Conservation (phyloP, 2,797 vertebrate genomes). For the Columba guinea region DNA sequence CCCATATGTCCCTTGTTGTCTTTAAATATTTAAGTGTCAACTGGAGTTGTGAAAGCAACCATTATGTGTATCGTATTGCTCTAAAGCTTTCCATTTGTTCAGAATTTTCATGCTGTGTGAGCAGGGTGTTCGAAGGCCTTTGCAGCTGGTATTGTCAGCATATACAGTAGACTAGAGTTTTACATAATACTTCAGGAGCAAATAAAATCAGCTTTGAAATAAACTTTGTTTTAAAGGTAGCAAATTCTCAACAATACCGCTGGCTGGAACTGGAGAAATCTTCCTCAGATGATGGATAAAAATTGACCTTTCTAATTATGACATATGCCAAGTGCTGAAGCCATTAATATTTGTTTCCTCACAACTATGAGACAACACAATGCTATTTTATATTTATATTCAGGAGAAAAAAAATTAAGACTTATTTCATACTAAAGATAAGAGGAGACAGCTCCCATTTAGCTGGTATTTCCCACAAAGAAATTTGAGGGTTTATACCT, state of each 20-base stretch:
- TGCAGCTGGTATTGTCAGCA: constrained; percentile 24
- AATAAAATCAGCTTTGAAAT: not conserved
- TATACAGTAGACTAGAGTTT: not conserved
- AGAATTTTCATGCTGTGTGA: constrained; percentile 22
- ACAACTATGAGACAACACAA: not conserved
- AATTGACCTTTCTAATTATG: not conserved
- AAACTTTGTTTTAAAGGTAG: constrained; percentile 11
- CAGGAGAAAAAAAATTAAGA: not conserved
- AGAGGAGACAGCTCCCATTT: not conserved
- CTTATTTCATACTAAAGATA: not conserved
- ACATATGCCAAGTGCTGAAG: not conserved
- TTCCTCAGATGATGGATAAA: not conserved
- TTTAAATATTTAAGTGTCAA: constrained; percentile 78
- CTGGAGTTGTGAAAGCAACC: constrained; percentile 54
- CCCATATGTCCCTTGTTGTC: constrained; percentile 70
- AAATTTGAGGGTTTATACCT: not conserved
- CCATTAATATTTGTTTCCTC: not conserved
- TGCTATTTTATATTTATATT: constrained; percentile 8
- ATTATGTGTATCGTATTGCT: constrained; percentile 14
- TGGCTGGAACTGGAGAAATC: not conserved
- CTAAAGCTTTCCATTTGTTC: constrained; percentile 52
- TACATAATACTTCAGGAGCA: not conserved
- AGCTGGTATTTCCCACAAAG: not conserved
- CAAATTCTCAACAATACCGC: not conserved
- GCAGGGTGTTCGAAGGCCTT: constrained; percentile 39